Percentiles rank a stretch among this genome's conserved stretches.
These are phyloP conservation scores for Ecliptopera silaceata DNA, from an alignment of 2,888 invertebrate species.

Conservation along the genomic window DNA sequence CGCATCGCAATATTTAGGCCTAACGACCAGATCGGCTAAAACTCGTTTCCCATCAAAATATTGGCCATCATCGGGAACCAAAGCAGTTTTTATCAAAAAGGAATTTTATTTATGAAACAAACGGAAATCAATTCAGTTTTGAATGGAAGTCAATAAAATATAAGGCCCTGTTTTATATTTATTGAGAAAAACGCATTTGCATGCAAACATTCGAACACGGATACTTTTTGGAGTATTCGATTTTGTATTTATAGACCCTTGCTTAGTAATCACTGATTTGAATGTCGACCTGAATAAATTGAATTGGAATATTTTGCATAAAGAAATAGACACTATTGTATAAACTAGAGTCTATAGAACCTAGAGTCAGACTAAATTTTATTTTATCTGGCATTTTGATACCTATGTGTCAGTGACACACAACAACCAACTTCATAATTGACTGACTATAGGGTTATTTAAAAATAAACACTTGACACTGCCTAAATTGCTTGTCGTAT, in stretches of 20 bases:
- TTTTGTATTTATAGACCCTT: constrained; percentile 1
- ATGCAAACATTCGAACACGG: constrained; percentile 15
- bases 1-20: constrained; percentile 30
- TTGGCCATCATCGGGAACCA: background rate
- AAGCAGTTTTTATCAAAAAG: constrained; percentile 2
- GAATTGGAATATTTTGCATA: background rate
- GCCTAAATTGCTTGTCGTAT: no score
- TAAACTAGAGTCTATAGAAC: background rate
- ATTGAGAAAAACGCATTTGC: constrained; percentile 20
- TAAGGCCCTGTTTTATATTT: constrained; percentile 6
- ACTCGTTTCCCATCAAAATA: constrained; percentile 1
- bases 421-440: no score
- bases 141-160: constrained; percentile 23
- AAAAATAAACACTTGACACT: no score
- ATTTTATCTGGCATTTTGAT: no score
- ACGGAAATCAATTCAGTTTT: constrained; percentile 12
- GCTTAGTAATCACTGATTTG: background rate
- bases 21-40: background rate
- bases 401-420: no score
- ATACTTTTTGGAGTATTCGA: constrained; percentile 12
- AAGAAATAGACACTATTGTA: background rate
- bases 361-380: no score
- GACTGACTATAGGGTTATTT: no score
- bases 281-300: background rate
- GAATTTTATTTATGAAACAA: constrained; percentile 13